Percentiles rank a stretch among this genome's conserved stretches.
These are phyloP conservation scores for Drosophila nannoptera DNA, from an alignment of 1,140 invertebrate species.

Conservation along the genomic window DNA sequence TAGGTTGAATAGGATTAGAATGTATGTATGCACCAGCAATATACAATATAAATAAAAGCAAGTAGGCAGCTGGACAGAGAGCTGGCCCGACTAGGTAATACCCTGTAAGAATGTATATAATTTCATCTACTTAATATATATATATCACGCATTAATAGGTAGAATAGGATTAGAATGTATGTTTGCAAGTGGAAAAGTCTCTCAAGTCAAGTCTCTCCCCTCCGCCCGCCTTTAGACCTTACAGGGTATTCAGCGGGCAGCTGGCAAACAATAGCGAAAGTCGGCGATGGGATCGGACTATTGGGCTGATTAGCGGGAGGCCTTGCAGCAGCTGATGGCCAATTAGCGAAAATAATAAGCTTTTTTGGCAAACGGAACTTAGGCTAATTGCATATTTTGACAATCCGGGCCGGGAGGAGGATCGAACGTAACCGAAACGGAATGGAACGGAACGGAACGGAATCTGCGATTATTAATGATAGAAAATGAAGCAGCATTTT, in stretches of 20 bases:
- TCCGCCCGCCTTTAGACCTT: neutral
- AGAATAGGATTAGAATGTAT: too few species aligned
- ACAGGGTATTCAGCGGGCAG: constrained; percentile 19
- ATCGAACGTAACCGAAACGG: constrained; percentile 34
- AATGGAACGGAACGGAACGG: constrained; percentile 48
- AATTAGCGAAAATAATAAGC: constrained; percentile 59
- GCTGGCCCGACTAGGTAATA: neutral
- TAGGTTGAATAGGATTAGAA: neutral
- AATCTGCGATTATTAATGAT: constrained; percentile 71
- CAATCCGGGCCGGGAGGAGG: constrained; percentile 35
- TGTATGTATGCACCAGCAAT: constrained; percentile 4
- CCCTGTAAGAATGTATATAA: neutral
- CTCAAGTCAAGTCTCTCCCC: too few species aligned
- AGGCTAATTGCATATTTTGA: constrained; percentile 66
- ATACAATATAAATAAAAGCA: constrained; percentile 13
- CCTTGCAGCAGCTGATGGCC: constrained; percentile 31
- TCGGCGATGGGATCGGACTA: constrained; percentile 14
- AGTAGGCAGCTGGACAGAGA: neutral
- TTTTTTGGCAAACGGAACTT: constrained; percentile 58
- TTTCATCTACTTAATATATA: too few species aligned
- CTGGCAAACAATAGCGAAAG: constrained; percentile 51
- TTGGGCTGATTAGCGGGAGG: neutral
- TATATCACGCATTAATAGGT: too few species aligned
- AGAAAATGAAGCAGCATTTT: constrained; percentile 61
- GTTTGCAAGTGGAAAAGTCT: too few species aligned